Base-by-base conservation (phyloP, 2,113 vertebrate genomes). In the Forbesichthys agassizii region DNA sequence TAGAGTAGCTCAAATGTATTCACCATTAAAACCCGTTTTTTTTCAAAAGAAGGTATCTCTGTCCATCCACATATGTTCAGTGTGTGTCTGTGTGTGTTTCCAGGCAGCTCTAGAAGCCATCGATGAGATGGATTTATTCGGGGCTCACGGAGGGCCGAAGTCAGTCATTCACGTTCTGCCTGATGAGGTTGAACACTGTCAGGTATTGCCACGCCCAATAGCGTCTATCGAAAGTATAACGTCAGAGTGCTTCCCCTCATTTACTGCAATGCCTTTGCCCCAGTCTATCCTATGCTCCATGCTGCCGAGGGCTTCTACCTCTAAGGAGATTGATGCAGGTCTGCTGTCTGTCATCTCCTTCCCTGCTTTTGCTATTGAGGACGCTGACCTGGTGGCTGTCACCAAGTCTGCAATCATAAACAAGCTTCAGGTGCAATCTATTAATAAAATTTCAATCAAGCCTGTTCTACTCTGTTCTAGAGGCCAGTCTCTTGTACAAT, bases 241-340 rank as follows among this genome's bases (percentile, higher is more conserved):
- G 5, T 58, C 54, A 11, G 0, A 49, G 5, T 27, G 20, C 46
- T 33, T 69, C 73, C 80, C 75, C 76, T 58, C 72, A 65, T 49
- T 18, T 51, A 0, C 46, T 6, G 53, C 0, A 56, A 33, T 60
- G 14, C 74, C 53, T 62, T 62, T 33, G 61, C 20, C 78, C 66
- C 84, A 99, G 97, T 98, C 97, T 75, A 99, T 99, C 86, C 89
- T 99, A n/a, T 96, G 95, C 86, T 99, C 98, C 76, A 96, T 99
- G 98, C 88, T 99, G 77, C 98, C 98, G 5, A 93, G 97, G 88
- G 98, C 98, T 18, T 99, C 98, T 3, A 96, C 97, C 0, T 99
- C 98, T 0, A 99, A 98, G 87, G 98, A 99, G 86, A 98, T 99
- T 16, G 97, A 99, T 46, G 95, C 98, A 7, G 98, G 98, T 4